Evolutionary conservation across 2,113 vertebrate species (phyloP), one percentile per base, ranked within the genome.

Genomic region (human (Homo sapiens)): DNA sequence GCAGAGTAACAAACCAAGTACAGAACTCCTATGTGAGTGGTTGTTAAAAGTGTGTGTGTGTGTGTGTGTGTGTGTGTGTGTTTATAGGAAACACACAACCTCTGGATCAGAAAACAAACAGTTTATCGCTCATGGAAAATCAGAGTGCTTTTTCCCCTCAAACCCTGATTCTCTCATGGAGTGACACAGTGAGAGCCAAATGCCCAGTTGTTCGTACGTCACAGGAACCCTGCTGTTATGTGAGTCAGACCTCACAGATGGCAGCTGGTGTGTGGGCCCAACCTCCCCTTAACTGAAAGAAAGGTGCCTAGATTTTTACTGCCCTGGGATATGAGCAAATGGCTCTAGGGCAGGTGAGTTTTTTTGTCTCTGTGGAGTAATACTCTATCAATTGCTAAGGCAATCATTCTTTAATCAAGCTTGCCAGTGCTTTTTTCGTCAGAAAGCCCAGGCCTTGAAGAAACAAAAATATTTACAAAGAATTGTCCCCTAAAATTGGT

Each of bases 1-100:
- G 23, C 1, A 35, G 52, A 72, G 18, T 25, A 7, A 64, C 8
- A 4, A 78, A 20, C 8, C 0, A 17, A 18, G 1, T 2, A n/a
- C 12, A 50, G 43, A 18, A n/a, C 20, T 43, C 72, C 30, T 64
- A 10, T n/a, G 61, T 3, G 43, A 5, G 18, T 14, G 6, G 9
- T 30, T 70, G 59, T 61, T 3, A 61, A 48, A 0, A 17, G 4
- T 50, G 2, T 45, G 3, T 64, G 1, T 59, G 3, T 27, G 6
- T 12, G n/a, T n/a, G n/a, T n/a, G n/a, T n/a, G 50, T 12, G 0
- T 22, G 25, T 10, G 7, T 64, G 11, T 91, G 52, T 55, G 30
- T 43, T 9, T 79, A 35, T 22, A 89, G 23, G 27, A 91, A 64
- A 16, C 57, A 68, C 7, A 1, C 9, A 38, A 9, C 59, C 12